Conservation (phyloP, 2,113 vertebrate genomes). For the Petaurus breviceps region DNA sequence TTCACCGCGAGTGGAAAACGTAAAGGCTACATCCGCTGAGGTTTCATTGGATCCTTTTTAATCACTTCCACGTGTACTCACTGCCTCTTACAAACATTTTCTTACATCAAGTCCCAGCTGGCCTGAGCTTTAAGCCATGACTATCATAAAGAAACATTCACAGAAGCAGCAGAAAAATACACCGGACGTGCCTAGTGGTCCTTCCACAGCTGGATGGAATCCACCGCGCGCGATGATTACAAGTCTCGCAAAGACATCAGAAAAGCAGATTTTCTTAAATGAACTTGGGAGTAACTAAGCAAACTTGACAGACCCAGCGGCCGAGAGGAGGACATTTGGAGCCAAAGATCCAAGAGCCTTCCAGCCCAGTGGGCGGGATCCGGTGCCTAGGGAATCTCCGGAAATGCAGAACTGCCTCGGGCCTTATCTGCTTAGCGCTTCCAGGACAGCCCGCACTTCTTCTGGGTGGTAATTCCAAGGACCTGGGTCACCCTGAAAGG, state of each 20-base stretch:
- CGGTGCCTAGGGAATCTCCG: not conserved
- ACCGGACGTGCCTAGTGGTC: not conserved
- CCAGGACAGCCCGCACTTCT: conserved; percentile 88
- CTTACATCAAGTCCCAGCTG: conserved; percentile 82
- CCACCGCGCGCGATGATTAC: conserved; percentile 41
- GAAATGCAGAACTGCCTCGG: not conserved
- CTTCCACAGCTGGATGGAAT: not conserved
- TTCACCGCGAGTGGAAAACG: conserved; percentile 31
- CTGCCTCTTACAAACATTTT: conserved; percentile 82
- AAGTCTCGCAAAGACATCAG: conserved; percentile 55
- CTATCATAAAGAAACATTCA: conserved; percentile 84
- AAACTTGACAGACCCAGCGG: not conserved
- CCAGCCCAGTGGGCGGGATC: not conserved
- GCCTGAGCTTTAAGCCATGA: conserved; percentile 82
- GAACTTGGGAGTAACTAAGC: not conserved
- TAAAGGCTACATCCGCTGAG: conserved; percentile 33
- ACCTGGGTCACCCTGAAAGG: conserved; percentile 88
- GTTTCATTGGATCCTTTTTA: conserved; percentile 67
- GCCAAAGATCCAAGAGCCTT: not conserved
- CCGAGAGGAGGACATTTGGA: conserved; percentile 28
- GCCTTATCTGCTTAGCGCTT: conserved; percentile 81
- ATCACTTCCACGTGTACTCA: conserved; percentile 67
- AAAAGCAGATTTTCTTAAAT: conserved; percentile 1
- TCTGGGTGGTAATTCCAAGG: conserved; percentile 90
- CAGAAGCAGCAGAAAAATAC: conserved; percentile 78